phyloP scores from a whole-genome alignment of 2,113 vertebrate species.

The Columbina picui region DNA sequence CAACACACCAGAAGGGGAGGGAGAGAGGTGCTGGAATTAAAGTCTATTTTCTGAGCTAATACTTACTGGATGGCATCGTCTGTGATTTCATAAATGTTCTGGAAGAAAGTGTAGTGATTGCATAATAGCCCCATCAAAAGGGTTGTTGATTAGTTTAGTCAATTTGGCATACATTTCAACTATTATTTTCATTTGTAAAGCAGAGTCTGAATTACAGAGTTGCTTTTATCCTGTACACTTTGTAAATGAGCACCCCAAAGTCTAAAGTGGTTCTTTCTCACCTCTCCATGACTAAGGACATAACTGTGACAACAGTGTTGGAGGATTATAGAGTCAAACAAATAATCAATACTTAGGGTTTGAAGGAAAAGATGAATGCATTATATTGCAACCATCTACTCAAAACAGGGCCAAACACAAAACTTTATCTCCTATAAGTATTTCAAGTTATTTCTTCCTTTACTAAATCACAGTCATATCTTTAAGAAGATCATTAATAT shows the following conservation, averaged over 20 bases:
- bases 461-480: background rate
- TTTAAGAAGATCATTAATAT: background rate
- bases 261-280: background rate
- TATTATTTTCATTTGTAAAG: constrained; percentile 70
- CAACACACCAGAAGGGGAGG: background rate
- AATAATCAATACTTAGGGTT: background rate
- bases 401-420: background rate
- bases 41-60: constrained; percentile 63
- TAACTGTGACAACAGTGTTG: background rate
- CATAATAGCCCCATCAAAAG: constrained; percentile 63
- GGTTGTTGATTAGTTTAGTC: constrained; percentile 68
- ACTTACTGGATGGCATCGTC: constrained; percentile 23
- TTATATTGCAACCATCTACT: background rate
- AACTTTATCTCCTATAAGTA: background rate
- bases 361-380: background rate
- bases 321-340: background rate
- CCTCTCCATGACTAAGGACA: background rate
- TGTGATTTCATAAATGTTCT: constrained; percentile 74
- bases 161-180: constrained; percentile 59
- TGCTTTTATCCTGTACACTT: background rate
- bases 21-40: background rate
- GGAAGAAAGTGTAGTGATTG: constrained; percentile 69
- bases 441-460: background rate
- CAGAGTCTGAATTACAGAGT: constrained; percentile 26
- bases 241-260: background rate